Percentiles rank a stretch among this genome's conserved stretches.
Conservation (phyloP, 2,797 vertebrate species). For the Sciurus carolinensis region DNA sequence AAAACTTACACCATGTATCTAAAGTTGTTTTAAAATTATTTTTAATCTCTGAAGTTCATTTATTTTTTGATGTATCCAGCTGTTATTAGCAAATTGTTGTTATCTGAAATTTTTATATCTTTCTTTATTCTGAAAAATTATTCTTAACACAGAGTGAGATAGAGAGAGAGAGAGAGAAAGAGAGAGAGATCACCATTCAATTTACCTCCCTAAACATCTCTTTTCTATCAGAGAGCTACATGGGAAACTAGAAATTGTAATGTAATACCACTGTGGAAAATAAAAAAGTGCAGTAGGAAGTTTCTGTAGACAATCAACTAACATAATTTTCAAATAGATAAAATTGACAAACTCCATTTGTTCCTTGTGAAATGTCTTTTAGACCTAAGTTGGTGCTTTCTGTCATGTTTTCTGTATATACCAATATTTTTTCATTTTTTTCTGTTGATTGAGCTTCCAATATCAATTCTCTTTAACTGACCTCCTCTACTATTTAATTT, state of each 20-base stretch:
- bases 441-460: background rate
- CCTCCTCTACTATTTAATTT: constrained; percentile 1
- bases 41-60: constrained; percentile 21
- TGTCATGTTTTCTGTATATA: background rate
- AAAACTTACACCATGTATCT: background rate
- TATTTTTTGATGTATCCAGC: background rate
- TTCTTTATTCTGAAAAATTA: constrained; percentile 1
- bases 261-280: background rate
- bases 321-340: background rate
- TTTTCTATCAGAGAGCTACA: background rate
- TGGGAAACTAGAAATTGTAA: background rate
- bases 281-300: background rate
- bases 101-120: background rate
- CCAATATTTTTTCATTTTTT: background rate
- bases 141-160: too few relatives aligned
- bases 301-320: background rate
- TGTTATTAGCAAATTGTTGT: background rate
- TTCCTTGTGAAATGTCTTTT: constrained; percentile 1
- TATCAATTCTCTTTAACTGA: background rate
- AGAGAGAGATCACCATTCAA: too few relatives aligned
- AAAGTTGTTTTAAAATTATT: constrained; percentile 10
- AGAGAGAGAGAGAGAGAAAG: too few relatives aligned
- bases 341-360: background rate
- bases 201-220: background rate
- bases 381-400: background rate